phyloP scores from a whole-genome alignment of 1,140 invertebrate species.

The Trachelipus rathkii region DNA sequence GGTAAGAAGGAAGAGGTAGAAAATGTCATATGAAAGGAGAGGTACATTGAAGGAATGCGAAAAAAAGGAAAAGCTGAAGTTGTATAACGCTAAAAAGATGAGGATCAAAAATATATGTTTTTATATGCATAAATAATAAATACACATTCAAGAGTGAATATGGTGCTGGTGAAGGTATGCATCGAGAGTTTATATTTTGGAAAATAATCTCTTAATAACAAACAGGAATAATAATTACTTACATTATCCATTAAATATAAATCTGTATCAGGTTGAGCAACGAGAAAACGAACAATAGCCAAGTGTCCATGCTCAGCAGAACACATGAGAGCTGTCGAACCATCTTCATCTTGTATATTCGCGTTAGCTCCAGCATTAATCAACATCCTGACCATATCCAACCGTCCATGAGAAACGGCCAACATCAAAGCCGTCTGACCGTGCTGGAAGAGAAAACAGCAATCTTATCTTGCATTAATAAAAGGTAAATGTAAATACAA shows the following conservation, averaged over 20 bases:
- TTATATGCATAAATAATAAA: no score
- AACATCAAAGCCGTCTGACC: constrained; percentile 92
- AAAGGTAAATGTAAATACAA: background rate
- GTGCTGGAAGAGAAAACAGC: constrained; percentile 57
- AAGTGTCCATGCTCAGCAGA: constrained; percentile 88
- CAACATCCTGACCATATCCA: constrained; percentile 76
- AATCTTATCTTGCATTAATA: background rate
- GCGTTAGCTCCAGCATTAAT: constrained; percentile 81
- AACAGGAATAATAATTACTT: constrained; percentile 16
- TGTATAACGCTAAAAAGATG: no score
- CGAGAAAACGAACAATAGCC: constrained; percentile 75
- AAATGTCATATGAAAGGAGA: no score
- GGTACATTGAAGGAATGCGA: no score
- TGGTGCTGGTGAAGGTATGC: no score
- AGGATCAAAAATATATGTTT: no score
- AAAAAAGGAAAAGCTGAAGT: no score
- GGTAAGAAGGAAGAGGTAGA: no score
- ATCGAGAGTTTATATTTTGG: no score
- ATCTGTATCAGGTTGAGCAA: constrained; percentile 78
- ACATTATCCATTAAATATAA: constrained; percentile 71
- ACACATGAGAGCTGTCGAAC: constrained; percentile 91
- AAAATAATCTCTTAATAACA: no score
- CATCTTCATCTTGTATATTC: constrained; percentile 89
- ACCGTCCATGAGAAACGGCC: constrained; percentile 81
- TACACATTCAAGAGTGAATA: no score